Percentiles rank a stretch among this genome's conserved stretches.
Evolutionary conservation across 2,888 invertebrate species (phyloP).

Genomic region (Ptilodon capucinus): DNA sequence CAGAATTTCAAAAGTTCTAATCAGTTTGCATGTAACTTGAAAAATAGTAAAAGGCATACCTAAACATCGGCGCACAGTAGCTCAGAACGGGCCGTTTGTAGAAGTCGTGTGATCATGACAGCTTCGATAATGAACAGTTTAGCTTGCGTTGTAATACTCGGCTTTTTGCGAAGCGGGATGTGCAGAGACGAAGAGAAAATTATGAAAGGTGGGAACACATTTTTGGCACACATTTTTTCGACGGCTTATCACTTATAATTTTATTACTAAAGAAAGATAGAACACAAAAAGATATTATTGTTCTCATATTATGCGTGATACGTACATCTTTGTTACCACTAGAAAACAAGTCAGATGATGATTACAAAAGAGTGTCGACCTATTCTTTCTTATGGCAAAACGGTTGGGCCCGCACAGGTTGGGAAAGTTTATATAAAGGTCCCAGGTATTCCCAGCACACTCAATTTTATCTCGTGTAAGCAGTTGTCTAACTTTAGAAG

Average conservation of each 20-base stretch:
- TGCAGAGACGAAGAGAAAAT: slow-evolving; percentile 75
- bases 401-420: neutral
- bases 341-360: no score
- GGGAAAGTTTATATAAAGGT: slow-evolving; percentile 5
- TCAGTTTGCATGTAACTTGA: neutral
- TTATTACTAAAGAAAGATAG: no score
- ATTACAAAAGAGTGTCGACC: no score
- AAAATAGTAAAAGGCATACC: slow-evolving; percentile 26
- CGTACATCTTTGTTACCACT: no score
- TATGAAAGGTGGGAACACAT: slow-evolving; percentile 57
- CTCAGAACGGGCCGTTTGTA: slow-evolving; percentile 24
- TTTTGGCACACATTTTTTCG: neutral
- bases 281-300: no score
- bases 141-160: slow-evolving; percentile 32
- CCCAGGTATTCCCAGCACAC: slow-evolving; percentile 5
- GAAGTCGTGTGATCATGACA: slow-evolving; percentile 43
- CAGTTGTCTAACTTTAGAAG: slow-evolving; percentile 43
- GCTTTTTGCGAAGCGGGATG: slow-evolving; percentile 32
- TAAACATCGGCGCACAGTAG: slow-evolving; percentile 40
- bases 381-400: no score
- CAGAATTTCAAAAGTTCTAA: neutral
- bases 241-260: neutral
- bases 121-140: slow-evolving; percentile 32
- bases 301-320: neutral
- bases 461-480: slow-evolving; percentile 40